Percentiles rank a stretch among this genome's conserved stretches.
These are phyloP conservation scores for Tribolium castaneum DNA, from an alignment of 1,140 invertebrate species.

Conservation along the genomic window DNA sequence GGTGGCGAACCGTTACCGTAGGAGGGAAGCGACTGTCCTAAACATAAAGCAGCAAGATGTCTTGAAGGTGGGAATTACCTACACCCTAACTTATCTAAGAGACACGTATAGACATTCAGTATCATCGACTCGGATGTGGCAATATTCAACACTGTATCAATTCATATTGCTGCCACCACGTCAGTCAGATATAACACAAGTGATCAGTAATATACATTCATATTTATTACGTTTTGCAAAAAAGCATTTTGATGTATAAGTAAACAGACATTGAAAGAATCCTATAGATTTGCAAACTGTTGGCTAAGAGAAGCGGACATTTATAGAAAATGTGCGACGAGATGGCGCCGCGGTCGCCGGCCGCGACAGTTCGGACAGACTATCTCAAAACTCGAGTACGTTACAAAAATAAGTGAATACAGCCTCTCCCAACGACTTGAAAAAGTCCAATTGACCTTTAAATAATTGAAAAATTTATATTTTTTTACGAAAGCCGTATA, in stretches of 20 bases:
- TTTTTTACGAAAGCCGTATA: no score
- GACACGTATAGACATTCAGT: conserved; percentile 47
- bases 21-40: conserved; percentile 48
- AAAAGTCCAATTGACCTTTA: no score
- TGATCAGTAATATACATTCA: conserved; percentile 51
- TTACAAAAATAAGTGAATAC: conserved; percentile 39
- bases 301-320: conserved; percentile 60
- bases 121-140: conserved; percentile 40
- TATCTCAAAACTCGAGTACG: conserved; percentile 9
- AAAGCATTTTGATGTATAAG: conserved; percentile 54
- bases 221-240: conserved; percentile 52
- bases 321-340: conserved; percentile 54
- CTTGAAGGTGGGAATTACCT: conserved; percentile 49
- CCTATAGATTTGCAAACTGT: conserved; percentile 58
- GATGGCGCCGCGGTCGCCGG: conserved; percentile 3
- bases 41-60: conserved; percentile 51
- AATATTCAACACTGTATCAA: conserved; percentile 50
- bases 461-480: no score
- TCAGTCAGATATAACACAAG: conserved; percentile 51
- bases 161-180: conserved; percentile 51
- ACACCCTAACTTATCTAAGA: conserved; percentile 47
- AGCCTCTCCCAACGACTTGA: no score
- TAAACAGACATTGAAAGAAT: conserved; percentile 58
- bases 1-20: conserved; percentile 12
- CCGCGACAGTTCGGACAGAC: conserved; percentile 34